A percentile compares a stretch with the other conserved stretches of the same genome.
Conservation (phyloP, 1,140 invertebrate species). For the Hirudo medicinalis region DNA sequence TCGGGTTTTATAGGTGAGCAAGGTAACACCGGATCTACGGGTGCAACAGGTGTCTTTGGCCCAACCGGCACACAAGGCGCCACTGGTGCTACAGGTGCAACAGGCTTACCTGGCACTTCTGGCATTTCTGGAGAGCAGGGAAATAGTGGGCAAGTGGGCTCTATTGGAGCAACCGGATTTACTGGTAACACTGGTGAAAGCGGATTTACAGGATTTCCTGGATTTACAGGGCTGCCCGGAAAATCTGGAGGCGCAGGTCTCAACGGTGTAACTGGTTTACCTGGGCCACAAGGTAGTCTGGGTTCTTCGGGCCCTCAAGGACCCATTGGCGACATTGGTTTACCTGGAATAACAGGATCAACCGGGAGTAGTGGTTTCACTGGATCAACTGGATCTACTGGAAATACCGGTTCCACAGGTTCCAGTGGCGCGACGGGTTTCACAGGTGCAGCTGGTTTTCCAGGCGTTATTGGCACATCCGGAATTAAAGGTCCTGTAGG, state of each 20-base stretch:
- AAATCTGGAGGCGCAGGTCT: neutral
- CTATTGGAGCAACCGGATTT: constrained; percentile 4
- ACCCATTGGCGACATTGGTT: neutral
- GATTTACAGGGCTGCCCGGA: neutral
- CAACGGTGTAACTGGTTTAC: neutral
- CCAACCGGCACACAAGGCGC: neutral
- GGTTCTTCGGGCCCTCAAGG: neutral
- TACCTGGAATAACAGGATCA: neutral
- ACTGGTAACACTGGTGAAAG: neutral
- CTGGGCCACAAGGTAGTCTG: neutral
- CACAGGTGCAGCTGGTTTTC: too few relatives aligned
- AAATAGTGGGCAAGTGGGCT: neutral
- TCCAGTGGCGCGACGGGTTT: too few relatives aligned
- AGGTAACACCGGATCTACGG: constrained; percentile 6
- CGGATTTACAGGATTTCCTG: neutral
- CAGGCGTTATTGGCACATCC: too few relatives aligned
- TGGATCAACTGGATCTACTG: too few relatives aligned
- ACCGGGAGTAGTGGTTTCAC: neutral
- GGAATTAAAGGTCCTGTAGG: too few relatives aligned
- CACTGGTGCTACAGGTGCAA: constrained; percentile 9
- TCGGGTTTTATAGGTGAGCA: neutral
- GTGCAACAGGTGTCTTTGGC: neutral
- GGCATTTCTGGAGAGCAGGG: neutral
- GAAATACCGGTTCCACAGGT: too few relatives aligned
- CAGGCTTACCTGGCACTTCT: neutral